Evolutionary conservation across 2,797 vertebrate species (phyloP).

Genomic region (Ataeniobius toweri): DNA sequence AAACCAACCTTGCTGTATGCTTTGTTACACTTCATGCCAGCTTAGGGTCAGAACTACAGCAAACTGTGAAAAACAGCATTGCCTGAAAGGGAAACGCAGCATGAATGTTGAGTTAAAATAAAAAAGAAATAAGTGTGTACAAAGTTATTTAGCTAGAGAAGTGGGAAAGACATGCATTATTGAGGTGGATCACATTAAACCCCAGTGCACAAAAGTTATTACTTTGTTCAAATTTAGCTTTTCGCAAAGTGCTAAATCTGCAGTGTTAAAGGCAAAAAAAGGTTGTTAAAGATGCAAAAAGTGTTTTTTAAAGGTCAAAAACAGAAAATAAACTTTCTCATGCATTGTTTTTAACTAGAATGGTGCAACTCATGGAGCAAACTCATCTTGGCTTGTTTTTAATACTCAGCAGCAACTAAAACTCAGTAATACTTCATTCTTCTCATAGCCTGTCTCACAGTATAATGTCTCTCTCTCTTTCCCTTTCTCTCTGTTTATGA

Average conservation of each 20-base stretch:
- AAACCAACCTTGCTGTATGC: conserved; percentile 21
- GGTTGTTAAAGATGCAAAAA: not conserved
- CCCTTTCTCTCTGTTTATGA: conserved; percentile 28
- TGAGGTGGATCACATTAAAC: not conserved
- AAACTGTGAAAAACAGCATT: not conserved
- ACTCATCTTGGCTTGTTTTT: not conserved
- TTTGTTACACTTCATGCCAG: conserved; percentile 27
- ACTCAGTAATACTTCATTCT: conserved; percentile 26
- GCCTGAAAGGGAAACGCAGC: not conserved
- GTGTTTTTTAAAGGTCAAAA: not conserved
- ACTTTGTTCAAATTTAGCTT: not conserved
- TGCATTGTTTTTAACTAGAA: not conserved
- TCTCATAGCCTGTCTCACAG: conserved; percentile 12
- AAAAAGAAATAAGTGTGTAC: not conserved
- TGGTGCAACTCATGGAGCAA: not conserved
- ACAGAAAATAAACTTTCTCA: not conserved
- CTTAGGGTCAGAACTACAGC: not conserved
- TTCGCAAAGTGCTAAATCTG: conserved; percentile 2
- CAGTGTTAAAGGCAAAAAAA: not conserved
- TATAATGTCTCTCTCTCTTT: conserved; percentile 15
- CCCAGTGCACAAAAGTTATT: not conserved
- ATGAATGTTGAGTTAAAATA: not conserved
- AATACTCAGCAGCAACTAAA: conserved; percentile 2
- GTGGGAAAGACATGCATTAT: not conserved
- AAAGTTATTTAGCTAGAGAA: not conserved